Percentiles rank a stretch among this genome's conserved stretches.
phyloP scores from a whole-genome alignment of 30 jellyfish, hydroid and myxozoan genomes.

The Turritopsis dohrnii region DNA sequence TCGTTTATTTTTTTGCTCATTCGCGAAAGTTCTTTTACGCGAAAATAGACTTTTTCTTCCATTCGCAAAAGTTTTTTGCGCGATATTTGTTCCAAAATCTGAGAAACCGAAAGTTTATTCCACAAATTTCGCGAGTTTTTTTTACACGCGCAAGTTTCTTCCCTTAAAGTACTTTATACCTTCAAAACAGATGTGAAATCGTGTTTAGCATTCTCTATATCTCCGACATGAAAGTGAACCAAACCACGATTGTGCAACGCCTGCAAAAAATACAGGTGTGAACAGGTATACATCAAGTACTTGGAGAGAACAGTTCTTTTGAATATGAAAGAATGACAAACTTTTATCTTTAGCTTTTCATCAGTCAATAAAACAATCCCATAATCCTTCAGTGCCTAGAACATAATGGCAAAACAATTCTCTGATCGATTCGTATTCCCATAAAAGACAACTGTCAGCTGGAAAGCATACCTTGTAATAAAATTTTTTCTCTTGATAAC shows the following conservation, averaged over 20 bases:
- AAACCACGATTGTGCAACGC: conserved; percentile 87
- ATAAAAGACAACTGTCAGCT: too few relatives aligned
- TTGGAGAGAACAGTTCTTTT: neutral
- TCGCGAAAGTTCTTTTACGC: too few relatives aligned
- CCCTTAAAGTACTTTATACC: conserved; percentile 41
- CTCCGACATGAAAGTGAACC: conserved; percentile 60
- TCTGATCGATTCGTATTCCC: neutral
- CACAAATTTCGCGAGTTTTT: too few relatives aligned
- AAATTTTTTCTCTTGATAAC: conserved; percentile 46
- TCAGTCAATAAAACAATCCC: conserved; percentile 66
- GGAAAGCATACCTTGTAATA: conserved; percentile 25
- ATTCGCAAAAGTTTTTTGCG: too few relatives aligned
- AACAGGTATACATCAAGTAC: neutral
- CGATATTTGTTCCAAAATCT: too few relatives aligned
- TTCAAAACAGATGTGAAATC: conserved; percentile 60
- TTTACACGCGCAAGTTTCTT: too few relatives aligned
- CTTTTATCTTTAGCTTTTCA: neutral
- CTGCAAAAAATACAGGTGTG: conserved; percentile 12
- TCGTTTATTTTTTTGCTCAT: too few relatives aligned
- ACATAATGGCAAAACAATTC: neutral
- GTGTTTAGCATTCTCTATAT: conserved; percentile 58
- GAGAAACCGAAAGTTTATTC: too few relatives aligned
- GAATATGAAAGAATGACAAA: neutral
- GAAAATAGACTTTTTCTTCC: too few relatives aligned
- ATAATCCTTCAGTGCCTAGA: conserved; percentile 84